A percentile compares a stretch with the other conserved stretches of the same genome.
These are phyloP conservation scores for Drosophila lacertosa DNA, from an alignment of 1,140 invertebrate genomes.

Conservation along the genomic window DNA sequence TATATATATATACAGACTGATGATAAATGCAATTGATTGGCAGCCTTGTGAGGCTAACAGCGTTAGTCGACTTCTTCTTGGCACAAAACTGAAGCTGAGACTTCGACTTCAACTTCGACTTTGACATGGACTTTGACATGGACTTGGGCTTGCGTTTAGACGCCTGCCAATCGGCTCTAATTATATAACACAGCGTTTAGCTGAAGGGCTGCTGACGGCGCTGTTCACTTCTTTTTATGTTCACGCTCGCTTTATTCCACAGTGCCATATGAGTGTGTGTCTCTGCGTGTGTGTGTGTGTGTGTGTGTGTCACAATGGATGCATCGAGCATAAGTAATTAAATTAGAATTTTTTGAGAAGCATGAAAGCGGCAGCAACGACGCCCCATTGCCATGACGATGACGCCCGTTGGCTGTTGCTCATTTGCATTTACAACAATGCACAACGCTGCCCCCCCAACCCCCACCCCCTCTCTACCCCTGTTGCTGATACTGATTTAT, in stretches of 20 bases:
- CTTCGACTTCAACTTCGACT: not conserved
- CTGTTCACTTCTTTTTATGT: conserved; percentile 66
- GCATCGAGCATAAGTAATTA: conserved; percentile 84
- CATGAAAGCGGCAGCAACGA: conserved; percentile 64
- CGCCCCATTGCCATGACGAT: conserved; percentile 72
- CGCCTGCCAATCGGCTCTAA: conserved; percentile 68
- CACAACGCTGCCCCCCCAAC: not conserved
- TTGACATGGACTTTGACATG: conserved; percentile 13
- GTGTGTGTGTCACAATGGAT: conserved; percentile 75
- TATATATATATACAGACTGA: not conserved
- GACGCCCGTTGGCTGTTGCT: conserved; percentile 54
- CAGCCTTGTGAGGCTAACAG: conserved; percentile 18
- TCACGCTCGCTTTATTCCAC: conserved; percentile 67
- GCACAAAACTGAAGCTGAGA: no score
- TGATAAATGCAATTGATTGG: conserved; percentile 75
- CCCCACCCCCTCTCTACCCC: conserved; percentile 7
- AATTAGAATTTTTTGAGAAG: conserved; percentile 83
- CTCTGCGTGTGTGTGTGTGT: conserved; percentile 2
- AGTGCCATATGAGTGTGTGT: no score
- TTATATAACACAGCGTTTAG: conserved; percentile 57
- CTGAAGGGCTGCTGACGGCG: conserved; percentile 47
- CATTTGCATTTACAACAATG: conserved; percentile 70
- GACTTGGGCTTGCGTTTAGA: conserved; percentile 8
- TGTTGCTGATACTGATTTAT: conserved; percentile 81
- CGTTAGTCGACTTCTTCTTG: conserved; percentile 9